Base-by-base conservation (phyloP, 2,797 vertebrate species). In the Morelia viridis region DNA sequence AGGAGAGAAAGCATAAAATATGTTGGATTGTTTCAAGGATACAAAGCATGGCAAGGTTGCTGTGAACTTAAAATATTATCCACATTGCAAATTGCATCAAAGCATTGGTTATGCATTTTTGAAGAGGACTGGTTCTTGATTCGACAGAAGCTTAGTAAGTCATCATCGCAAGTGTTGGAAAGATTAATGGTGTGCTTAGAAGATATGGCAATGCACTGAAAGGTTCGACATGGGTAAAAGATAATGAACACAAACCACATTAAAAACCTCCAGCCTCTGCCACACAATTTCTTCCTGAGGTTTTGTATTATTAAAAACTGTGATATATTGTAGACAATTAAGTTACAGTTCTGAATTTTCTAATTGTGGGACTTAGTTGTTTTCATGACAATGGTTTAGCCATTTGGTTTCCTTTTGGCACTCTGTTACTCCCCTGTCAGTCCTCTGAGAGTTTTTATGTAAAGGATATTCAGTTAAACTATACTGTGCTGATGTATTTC, bases 121-220 rank as follows among this genome's bases (percentile, higher is more conserved):
- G 28, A n/a, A 10, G 17, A 80, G 88, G n/a, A 17, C 26, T 28
- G 64, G 5, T 24, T 85, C 64, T 28, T 90, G 57, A 3, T 24
- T 80, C 61, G 57, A 92, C 8, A 92, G 85, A 93, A 26, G 10
- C 64, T 89, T 19, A 5, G 71, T 41, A 76, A 0, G 24, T 0
- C 50, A 8, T 53, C 50, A 53, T 1, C n/a, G 35, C 80, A 91
- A 61, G 53, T 88, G 85, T 62, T 53, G 65, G 85, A 28, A 88
- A 91, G 31, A 89, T 6, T 91, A 93, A 89, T n/a, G 15, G 17
- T 65, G 91, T 41, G 17, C 15, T 94, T 71, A 11, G 61, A 92
- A 90, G 35, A 50, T 68, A 85, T 85, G 89, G 68, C 83, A 92
- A 56, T 53, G 46, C n/a, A 9, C 15, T 53, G 68, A 86, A 91